Evolutionary conservation across 2,888 invertebrate species (phyloP).

Genomic region (Pterostichus niger): DNA sequence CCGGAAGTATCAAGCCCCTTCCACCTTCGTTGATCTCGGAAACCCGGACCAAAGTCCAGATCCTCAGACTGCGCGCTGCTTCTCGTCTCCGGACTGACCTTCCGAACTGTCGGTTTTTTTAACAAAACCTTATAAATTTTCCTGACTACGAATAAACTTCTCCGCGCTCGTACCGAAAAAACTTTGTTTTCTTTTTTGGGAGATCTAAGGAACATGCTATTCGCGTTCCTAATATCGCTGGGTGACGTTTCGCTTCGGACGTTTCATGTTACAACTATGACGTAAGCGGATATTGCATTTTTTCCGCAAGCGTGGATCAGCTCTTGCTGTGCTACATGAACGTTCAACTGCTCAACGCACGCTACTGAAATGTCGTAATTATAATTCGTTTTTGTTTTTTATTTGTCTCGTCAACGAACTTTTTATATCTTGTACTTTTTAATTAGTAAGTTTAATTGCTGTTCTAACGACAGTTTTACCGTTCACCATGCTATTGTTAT

Average conservation of each 20-base stretch:
- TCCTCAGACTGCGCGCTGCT: not conserved
- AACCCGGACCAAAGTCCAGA: not conserved
- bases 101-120: constrained; percentile 60
- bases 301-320: constrained; percentile 15
- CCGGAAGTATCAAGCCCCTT: constrained; percentile 9
- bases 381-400: constrained; percentile 53
- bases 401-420: constrained; percentile 32
- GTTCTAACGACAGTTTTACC: constrained; percentile 30
- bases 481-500: constrained; percentile 47
- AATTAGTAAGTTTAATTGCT: constrained; percentile 57
- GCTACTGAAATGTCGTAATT: constrained; percentile 55
- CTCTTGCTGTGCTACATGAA: constrained; percentile 28
- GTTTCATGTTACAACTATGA: constrained; percentile 57
- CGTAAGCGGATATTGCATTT: constrained; percentile 65
- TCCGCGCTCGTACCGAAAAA: constrained; percentile 60
- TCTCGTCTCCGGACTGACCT: constrained; percentile 45
- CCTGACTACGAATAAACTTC: constrained; percentile 64
- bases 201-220: constrained; percentile 64
- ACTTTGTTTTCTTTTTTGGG: constrained; percentile 59
- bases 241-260: constrained; percentile 56
- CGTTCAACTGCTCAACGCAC: constrained; percentile 20
- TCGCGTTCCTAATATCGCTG: constrained; percentile 64
- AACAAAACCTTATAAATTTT: constrained; percentile 65
- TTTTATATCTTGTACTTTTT: constrained; percentile 54
- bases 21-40: not conserved